Conservation (phyloP, 2,797 vertebrate genomes). For the Martes flavigula region DNA sequence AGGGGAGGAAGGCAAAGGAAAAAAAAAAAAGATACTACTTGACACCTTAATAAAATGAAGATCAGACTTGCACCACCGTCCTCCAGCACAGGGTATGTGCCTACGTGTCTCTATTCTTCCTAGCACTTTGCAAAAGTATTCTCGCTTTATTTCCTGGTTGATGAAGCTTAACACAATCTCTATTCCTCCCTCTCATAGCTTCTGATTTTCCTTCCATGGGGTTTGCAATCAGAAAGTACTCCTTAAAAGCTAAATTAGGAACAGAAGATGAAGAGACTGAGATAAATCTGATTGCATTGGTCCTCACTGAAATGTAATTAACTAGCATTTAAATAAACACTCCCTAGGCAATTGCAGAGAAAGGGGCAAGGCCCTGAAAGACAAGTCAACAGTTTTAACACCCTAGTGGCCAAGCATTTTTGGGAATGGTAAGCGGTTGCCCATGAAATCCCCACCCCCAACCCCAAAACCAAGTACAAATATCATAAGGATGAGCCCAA, state of each 20-base stretch:
- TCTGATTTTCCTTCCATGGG: conserved; percentile 33
- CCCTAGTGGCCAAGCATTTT: neutral
- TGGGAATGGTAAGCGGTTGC: neutral
- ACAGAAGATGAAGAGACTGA: conserved; percentile 46
- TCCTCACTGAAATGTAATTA: conserved; percentile 63
- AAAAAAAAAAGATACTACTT: neutral
- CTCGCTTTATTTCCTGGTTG: conserved; percentile 29
- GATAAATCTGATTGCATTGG: conserved; percentile 42
- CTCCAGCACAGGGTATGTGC: neutral
- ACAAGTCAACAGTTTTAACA: neutral
- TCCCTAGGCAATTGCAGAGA: neutral
- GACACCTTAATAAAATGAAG: neutral
- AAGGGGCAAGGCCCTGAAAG: neutral
- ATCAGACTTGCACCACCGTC: neutral
- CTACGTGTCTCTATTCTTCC: neutral
- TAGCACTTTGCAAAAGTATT: conserved; percentile 1
- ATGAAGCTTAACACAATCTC: conserved; percentile 22
- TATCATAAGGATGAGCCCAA: neutral
- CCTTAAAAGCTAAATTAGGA: conserved; percentile 58
- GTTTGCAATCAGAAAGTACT: conserved; percentile 54
- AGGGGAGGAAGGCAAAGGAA: neutral
- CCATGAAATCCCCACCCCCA: neutral
- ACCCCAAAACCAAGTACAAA: neutral
- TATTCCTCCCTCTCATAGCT: neutral
- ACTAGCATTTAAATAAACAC: conserved; percentile 51